These are phyloP conservation scores for Plotosus lineatus DNA, from an alignment of 2,113 vertebrate species.

Conservation along the genomic window DNA sequence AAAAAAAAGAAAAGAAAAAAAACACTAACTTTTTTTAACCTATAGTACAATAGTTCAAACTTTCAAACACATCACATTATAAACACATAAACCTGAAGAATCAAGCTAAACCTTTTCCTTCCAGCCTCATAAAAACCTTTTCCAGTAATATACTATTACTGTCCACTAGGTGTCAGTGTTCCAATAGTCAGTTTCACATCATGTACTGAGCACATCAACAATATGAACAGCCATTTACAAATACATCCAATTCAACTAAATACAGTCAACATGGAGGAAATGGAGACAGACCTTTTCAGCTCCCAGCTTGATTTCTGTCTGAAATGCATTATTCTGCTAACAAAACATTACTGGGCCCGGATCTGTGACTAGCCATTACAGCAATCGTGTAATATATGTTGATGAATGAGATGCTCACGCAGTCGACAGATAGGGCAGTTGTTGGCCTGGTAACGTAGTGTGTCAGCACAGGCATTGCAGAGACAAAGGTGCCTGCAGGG, in stretches of 20 bases:
- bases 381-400: slow-evolving; percentile 4
- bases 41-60: not conserved
- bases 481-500: slow-evolving; percentile 94
- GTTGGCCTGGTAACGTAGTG: slow-evolving; percentile 95
- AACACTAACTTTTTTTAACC: not conserved
- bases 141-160: not conserved
- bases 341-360: not conserved
- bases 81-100: not conserved
- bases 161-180: slow-evolving; percentile 67
- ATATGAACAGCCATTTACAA: not conserved
- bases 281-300: not conserved
- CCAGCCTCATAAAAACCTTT: not conserved
- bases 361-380: slow-evolving; percentile 22
- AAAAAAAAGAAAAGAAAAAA: no score
- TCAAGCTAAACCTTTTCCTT: not conserved
- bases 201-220: not conserved
- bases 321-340: not conserved
- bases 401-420: slow-evolving; percentile 76
- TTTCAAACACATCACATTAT: not conserved
- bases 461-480: slow-evolving; percentile 93
- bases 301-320: not conserved
- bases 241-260: slow-evolving; percentile 6
- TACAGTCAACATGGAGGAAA: not conserved
- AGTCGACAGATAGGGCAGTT: slow-evolving; percentile 97
- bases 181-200: slow-evolving; percentile 6